A percentile compares a stretch with the other conserved stretches of the same genome.
phyloP scores from a whole-genome alignment of 30 jellyfish, hydroid and myxozoan species.

The Mastigias papua region DNA sequence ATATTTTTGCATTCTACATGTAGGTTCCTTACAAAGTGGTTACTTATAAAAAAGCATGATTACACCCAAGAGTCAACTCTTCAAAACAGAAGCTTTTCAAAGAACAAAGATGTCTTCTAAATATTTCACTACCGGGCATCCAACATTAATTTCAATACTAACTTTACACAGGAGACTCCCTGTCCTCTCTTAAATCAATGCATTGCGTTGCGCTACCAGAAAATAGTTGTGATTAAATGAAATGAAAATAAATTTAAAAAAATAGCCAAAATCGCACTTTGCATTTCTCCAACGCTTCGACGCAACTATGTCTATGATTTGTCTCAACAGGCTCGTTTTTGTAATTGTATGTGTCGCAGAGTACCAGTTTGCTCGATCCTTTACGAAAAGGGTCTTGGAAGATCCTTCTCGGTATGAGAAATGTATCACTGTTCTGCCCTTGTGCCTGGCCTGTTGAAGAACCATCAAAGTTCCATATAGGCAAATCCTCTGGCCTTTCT shows the following conservation, averaged over 20 bases:
- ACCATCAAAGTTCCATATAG: constrained; percentile 97
- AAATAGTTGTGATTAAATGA: not conserved
- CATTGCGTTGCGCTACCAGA: too few species aligned
- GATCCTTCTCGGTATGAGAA: constrained; percentile 82
- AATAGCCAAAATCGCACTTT: not conserved
- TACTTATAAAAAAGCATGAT: too few species aligned
- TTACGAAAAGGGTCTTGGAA: constrained; percentile 93
- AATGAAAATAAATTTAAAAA: not conserved
- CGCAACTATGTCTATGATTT: constrained; percentile 80
- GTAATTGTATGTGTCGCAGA: constrained; percentile 89
- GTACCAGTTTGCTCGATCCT: constrained; percentile 82
- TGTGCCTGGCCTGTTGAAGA: constrained; percentile 96
- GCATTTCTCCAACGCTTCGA: constrained; percentile 71
- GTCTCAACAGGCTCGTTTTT: constrained; percentile 83
- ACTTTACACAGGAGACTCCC: too few species aligned
- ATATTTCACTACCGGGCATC: too few species aligned
- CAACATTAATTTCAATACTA: too few species aligned
- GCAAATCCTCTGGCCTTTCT: constrained; percentile 73
- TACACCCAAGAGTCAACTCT: too few species aligned
- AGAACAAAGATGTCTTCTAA: too few species aligned
- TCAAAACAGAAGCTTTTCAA: too few species aligned
- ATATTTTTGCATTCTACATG: too few species aligned
- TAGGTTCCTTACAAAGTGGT: too few species aligned
- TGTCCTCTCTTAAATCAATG: too few species aligned
- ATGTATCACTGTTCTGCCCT: constrained; percentile 93